phyloP scores from a whole-genome alignment of 2,888 invertebrate genomes.

The Callyntrura guangdongensis region DNA sequence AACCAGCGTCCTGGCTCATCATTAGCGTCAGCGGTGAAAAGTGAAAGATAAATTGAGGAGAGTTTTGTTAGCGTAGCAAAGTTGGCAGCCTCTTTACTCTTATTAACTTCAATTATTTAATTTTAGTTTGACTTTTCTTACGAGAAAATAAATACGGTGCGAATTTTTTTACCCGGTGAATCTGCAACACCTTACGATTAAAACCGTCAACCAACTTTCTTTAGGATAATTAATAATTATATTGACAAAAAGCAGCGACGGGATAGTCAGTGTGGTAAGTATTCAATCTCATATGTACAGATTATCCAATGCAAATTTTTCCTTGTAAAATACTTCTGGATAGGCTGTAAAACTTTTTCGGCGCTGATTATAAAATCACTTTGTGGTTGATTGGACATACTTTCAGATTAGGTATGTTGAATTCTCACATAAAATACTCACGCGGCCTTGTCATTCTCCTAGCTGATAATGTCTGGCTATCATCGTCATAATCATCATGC shows the following conservation, averaged over 20 bases:
- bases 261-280: not conserved
- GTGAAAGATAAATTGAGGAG: not conserved
- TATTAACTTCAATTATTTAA: slow-evolving; percentile 24
- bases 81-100: not conserved
- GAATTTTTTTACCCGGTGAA: not conserved
- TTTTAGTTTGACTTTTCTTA: slow-evolving; percentile 7
- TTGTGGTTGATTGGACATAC: not conserved
- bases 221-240: not conserved
- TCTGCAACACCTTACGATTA: not conserved
- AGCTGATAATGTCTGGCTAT: not conserved
- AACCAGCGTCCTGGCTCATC: slow-evolving; percentile 15
- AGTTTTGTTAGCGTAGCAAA: not conserved
- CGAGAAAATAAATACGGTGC: not conserved
- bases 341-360: not conserved
- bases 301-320: not conserved
- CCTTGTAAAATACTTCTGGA: not conserved
- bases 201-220: not conserved
- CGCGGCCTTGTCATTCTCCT: slow-evolving; percentile 3
- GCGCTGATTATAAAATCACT: not conserved
- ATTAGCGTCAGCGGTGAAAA: not conserved
- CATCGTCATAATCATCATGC: not conserved
- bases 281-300: not conserved
- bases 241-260: not conserved
- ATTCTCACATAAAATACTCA: slow-evolving; percentile 10
- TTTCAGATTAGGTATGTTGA: not conserved